Percentiles rank a stretch among this genome's conserved stretches.
Conservation (phyloP, 2,888 invertebrate genomes). For the Hypselothyrea guttata region DNA sequence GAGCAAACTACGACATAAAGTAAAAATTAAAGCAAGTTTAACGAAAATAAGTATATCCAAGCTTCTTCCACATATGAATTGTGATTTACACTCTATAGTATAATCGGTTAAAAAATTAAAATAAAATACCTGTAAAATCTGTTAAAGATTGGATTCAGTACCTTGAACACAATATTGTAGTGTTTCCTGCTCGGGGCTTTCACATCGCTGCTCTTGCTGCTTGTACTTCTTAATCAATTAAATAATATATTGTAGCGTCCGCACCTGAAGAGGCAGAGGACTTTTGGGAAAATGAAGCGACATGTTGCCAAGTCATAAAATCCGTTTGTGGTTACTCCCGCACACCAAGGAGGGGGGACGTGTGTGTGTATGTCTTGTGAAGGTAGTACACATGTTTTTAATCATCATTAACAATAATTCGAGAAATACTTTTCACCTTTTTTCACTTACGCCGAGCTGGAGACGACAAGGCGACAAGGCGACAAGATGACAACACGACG, state of each 20-base stretch:
- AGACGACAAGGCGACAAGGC: constrained; percentile 27
- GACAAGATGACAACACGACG: constrained; percentile 10
- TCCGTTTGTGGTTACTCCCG: constrained; percentile 41
- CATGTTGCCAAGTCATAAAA: constrained; percentile 33
- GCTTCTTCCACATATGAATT: too few species aligned
- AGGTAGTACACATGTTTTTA: constrained; percentile 77
- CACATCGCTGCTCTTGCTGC: too few species aligned
- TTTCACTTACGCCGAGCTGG: constrained; percentile 29
- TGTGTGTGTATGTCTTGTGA: constrained; percentile 48
- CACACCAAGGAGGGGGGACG: not conserved
- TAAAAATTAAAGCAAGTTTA: too few species aligned
- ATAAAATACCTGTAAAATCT: too few species aligned
- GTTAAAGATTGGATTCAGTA: too few species aligned
- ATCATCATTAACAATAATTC: constrained; percentile 81
- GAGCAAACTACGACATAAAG: too few species aligned
- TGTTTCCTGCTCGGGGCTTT: too few species aligned
- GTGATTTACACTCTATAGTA: too few species aligned
- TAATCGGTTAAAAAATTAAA: too few species aligned
- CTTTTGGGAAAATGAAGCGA: constrained; percentile 44
- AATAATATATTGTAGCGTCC: constrained; percentile 6
- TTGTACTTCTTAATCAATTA: too few species aligned
- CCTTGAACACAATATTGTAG: too few species aligned
- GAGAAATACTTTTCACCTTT: constrained; percentile 78
- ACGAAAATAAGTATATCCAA: too few species aligned
- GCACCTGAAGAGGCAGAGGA: constrained; percentile 26